Percentiles rank a stretch among this genome's conserved stretches.
Evolutionary conservation across 1,140 invertebrate genomes (phyloP).

Genomic region (Sarcophaga bullata): DNA sequence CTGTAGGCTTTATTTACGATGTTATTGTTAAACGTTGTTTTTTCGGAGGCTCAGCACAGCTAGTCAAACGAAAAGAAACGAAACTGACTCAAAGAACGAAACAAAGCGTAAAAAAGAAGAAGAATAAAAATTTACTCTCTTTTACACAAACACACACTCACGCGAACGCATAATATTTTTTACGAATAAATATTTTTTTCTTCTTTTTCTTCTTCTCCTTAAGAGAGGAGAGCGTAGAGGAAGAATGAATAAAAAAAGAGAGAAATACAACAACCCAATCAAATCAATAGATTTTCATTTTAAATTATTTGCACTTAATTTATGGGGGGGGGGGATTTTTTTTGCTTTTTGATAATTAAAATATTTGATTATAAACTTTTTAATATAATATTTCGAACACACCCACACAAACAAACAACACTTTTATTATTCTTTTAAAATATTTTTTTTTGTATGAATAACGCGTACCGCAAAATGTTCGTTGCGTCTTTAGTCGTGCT

Average conservation of each 20-base stretch:
- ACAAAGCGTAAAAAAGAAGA: conserved; percentile 2
- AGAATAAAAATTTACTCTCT: background rate
- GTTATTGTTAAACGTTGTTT: background rate
- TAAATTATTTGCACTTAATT: background rate
- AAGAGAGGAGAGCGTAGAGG: background rate
- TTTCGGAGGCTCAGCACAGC: background rate
- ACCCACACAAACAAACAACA: too few relatives aligned
- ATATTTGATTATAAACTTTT: too few relatives aligned
- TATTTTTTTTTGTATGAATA: conserved; percentile 1
- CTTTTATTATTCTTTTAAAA: background rate
- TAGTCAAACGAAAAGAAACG: conserved; percentile 24
- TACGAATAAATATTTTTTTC: background rate
- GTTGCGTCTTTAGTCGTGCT: conserved; percentile 36
- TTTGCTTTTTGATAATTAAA: background rate
- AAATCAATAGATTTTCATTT: too few relatives aligned
- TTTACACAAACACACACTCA: conserved; percentile 13
- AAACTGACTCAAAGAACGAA: conserved; percentile 13
- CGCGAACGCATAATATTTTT: conserved; percentile 5
- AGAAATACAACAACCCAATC: background rate
- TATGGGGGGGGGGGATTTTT: background rate
- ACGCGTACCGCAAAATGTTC: conserved; percentile 29
- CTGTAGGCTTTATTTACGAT: background rate
- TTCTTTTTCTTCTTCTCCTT: background rate
- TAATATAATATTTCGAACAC: too few relatives aligned
- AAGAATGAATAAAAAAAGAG: background rate